A percentile compares a stretch with the other conserved stretches of the same genome.
These are phyloP conservation scores for Colletes latitarsis DNA, from an alignment of 1,140 invertebrate genomes.

Conservation along the genomic window DNA sequence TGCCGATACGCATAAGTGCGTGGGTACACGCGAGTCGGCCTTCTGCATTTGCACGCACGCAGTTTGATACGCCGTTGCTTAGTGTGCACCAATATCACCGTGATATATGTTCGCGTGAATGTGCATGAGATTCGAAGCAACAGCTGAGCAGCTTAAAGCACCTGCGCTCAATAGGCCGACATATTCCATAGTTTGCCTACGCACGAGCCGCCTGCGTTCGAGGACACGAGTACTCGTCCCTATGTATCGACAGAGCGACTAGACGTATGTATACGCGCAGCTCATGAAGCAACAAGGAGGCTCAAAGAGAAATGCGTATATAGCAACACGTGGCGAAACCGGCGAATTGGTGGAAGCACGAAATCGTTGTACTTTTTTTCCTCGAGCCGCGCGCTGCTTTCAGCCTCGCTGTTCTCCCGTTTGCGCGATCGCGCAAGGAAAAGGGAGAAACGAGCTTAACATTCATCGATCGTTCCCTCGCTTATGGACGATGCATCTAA, in stretches of 20 bases:
- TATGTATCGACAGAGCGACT: constrained; percentile 44
- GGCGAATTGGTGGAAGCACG: constrained; percentile 35
- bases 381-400: background rate
- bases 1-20: constrained; percentile 66
- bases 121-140: constrained; percentile 72
- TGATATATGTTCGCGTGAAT: constrained; percentile 40
- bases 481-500: background rate
- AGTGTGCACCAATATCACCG: constrained; percentile 50
- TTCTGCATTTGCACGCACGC: constrained; percentile 57
- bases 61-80: constrained; percentile 32
- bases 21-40: constrained; percentile 58
- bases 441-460: constrained; percentile 1
- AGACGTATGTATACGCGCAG: constrained; percentile 34
- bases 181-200: constrained; percentile 67
- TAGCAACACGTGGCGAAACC: constrained; percentile 53
- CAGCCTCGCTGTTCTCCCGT: background rate
- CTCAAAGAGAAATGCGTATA: constrained; percentile 45
- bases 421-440: constrained; percentile 26
- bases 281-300: constrained; percentile 50
- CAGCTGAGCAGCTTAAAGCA: constrained; percentile 79
- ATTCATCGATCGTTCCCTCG: constrained; percentile 24
- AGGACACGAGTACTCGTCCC: constrained; percentile 56
- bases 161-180: constrained; percentile 74
- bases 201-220: constrained; percentile 57
- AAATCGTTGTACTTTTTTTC: constrained; percentile 39